Evolutionary conservation across 2,888 invertebrate species (phyloP).

Genomic region (Aethes cnicana): DNA sequence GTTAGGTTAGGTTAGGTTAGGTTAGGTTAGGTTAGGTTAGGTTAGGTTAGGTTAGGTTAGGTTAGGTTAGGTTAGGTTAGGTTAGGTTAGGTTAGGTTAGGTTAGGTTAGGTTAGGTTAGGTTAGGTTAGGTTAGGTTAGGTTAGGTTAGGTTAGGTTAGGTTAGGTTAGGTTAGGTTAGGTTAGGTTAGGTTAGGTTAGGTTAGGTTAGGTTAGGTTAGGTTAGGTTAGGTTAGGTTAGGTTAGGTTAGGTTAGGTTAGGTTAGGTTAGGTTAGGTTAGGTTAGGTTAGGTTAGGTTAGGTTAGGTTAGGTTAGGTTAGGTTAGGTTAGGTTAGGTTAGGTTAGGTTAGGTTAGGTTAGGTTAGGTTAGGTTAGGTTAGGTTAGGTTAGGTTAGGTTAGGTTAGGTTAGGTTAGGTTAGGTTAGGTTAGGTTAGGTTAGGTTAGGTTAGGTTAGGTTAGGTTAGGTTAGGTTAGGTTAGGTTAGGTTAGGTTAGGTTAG

Average conservation of each 20-base stretch:
- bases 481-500: constrained; percentile 26
- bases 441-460: constrained; percentile 14
- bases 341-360: constrained; percentile 26
- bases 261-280: constrained; percentile 25
- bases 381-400: constrained; percentile 19
- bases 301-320: constrained; percentile 27
- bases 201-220: constrained; percentile 19
- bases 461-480: constrained; percentile 24
- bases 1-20: too few species aligned
- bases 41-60: neutral
- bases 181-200: constrained; percentile 13
- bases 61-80: neutral
- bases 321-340: constrained; percentile 26
- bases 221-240: constrained; percentile 24
- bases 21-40: neutral
- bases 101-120: constrained; percentile 32
- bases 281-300: constrained; percentile 30
- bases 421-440: constrained; percentile 15
- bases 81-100: constrained; percentile 30
- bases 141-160: constrained; percentile 17
- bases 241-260: constrained; percentile 30
- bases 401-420: constrained; percentile 19
- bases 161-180: constrained; percentile 24
- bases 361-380: constrained; percentile 25
- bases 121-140: constrained; percentile 31